Evolutionary conservation across 2,888 invertebrate genomes (phyloP).

Genomic region (Cheilosia soror): DNA sequence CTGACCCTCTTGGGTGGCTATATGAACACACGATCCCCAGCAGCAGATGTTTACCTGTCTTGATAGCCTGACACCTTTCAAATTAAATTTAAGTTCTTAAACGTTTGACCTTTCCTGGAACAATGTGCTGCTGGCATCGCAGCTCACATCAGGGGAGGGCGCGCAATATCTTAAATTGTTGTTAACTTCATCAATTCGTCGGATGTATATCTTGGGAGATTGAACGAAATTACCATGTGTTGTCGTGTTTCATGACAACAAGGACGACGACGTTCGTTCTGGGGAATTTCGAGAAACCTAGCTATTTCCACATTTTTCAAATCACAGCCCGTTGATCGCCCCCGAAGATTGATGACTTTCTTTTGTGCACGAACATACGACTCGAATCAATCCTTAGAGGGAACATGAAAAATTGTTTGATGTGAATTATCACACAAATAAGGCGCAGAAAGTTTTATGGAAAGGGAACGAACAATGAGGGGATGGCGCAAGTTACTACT

Average conservation of each 20-base stretch:
- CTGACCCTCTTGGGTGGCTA: constrained; percentile 10
- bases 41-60: constrained; percentile 52
- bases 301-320: constrained; percentile 33
- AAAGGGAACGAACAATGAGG: constrained; percentile 40
- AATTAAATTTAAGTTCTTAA: constrained; percentile 63
- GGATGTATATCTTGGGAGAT: constrained; percentile 17
- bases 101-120: constrained; percentile 34
- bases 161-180: constrained; percentile 27
- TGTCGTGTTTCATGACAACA: constrained; percentile 8
- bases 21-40: constrained; percentile 12
- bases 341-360: constrained; percentile 67
- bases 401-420: constrained; percentile 72
- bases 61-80: constrained; percentile 65
- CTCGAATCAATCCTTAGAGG: constrained; percentile 60
- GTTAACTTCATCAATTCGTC: constrained; percentile 62
- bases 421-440: constrained; percentile 48
- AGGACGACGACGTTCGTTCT: neutral
- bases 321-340: constrained; percentile 62
- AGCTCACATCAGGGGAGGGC: neutral
- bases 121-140: constrained; percentile 52
- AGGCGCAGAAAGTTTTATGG: neutral
- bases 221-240: constrained; percentile 35
- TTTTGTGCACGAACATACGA: constrained; percentile 43
- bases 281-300: neutral
- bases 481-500: constrained; percentile 32